Evolutionary conservation across 2,113 vertebrate genomes (phyloP).

Genomic region (Phoenicopterus ruber): DNA sequence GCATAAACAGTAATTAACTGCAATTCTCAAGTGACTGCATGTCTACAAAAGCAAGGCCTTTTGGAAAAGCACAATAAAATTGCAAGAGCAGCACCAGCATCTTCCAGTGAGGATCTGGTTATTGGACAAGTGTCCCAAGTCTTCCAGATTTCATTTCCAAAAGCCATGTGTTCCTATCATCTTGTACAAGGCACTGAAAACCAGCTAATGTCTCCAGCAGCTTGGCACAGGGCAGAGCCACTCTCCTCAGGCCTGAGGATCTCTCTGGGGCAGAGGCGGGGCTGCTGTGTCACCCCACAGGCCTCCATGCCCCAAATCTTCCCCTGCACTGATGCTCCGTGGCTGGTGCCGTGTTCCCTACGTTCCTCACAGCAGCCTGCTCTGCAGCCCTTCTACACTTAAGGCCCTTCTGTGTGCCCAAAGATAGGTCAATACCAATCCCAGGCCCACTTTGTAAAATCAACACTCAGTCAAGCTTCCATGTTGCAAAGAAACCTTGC

Average conservation of each 20-base stretch:
- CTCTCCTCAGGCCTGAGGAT: background rate
- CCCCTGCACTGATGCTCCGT: fast-evolving
- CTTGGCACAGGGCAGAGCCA: background rate
- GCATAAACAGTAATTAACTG: slow-evolving; percentile 36
- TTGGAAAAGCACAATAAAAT: background rate
- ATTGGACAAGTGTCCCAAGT: background rate
- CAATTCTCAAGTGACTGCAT: slow-evolving; percentile 21
- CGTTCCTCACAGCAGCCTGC: background rate
- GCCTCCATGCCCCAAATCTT: background rate
- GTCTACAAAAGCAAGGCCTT: background rate
- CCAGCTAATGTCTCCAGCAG: background rate
- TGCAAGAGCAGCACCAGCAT: background rate
- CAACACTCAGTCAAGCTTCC: background rate
- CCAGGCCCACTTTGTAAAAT: background rate
- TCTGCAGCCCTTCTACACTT: background rate
- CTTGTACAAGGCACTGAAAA: background rate
- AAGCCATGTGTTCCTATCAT: background rate
- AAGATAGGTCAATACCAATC: background rate
- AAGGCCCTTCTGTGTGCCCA: background rate
- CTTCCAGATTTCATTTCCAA: background rate
- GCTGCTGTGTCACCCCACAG: background rate
- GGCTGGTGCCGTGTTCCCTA: background rate
- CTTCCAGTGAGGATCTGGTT: background rate
- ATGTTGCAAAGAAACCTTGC: background rate
- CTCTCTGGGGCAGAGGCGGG: background rate